A percentile compares a stretch with the other conserved stretches of the same genome.
Conservation (phyloP, 2,797 vertebrate species). For the Eutrigla gurnardus region DNA sequence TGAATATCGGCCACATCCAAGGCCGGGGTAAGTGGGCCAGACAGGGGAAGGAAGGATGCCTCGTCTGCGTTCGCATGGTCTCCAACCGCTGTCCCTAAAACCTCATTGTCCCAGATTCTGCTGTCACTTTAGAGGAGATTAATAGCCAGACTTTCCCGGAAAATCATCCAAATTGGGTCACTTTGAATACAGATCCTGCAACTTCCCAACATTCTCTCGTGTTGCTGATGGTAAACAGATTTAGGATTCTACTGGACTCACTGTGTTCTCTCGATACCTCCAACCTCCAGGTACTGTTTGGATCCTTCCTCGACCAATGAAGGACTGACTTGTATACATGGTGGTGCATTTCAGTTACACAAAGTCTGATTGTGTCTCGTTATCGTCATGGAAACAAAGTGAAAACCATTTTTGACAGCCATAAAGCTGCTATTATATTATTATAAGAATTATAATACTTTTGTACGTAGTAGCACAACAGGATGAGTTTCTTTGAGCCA, state of each 20-base stretch:
- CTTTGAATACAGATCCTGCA: slow-evolving; percentile 2
- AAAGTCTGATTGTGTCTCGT: slow-evolving; percentile 20
- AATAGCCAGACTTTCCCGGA: slow-evolving; percentile 16
- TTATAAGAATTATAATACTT: not conserved
- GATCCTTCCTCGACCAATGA: not conserved
- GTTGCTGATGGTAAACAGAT: not conserved
- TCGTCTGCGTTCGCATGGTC: not conserved
- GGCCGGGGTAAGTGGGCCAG: not conserved
- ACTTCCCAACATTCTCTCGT: not conserved
- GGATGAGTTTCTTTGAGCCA: no score
- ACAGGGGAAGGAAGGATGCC: not conserved
- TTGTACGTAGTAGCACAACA: not conserved
- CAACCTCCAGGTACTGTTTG: no score
- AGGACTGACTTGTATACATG: no score
- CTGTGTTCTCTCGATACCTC: not conserved
- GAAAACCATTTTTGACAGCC: slow-evolving; percentile 11
- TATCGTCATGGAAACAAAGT: not conserved
- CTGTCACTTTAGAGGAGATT: slow-evolving; percentile 7
- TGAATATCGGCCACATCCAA: slow-evolving; percentile 5
- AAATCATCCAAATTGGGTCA: slow-evolving; percentile 37
- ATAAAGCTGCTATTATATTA: not conserved
- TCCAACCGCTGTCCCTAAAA: not conserved
- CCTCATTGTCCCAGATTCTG: not conserved
- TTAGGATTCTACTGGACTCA: not conserved
- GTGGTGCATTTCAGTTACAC: not conserved